Conservation (phyloP, 2,797 vertebrate species). For the Clarias platycephalus region DNA sequence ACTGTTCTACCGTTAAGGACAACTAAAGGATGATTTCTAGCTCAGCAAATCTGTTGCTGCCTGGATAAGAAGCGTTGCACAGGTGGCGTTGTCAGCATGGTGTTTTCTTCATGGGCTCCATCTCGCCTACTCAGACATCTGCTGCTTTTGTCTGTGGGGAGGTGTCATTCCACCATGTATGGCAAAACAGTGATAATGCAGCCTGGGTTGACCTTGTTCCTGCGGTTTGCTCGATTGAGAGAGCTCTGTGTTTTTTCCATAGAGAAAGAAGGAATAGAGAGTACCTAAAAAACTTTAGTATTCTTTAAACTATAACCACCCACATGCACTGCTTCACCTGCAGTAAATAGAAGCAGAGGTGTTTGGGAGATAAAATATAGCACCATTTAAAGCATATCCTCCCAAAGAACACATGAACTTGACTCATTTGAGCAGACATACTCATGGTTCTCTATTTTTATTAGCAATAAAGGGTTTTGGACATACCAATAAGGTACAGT, state of each 20-base stretch:
- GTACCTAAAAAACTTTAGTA: background rate
- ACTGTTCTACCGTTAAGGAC: background rate
- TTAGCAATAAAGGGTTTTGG: background rate
- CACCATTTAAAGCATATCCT: background rate
- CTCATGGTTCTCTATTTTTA: background rate
- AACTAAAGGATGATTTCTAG: conserved; percentile 24
- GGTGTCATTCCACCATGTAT: conserved; percentile 25
- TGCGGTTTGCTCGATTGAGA: conserved; percentile 17
- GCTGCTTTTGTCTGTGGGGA: conserved; percentile 49
- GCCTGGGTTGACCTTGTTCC: conserved; percentile 39
- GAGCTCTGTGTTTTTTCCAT: background rate
- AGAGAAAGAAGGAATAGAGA: background rate
- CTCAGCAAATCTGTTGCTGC: conserved; percentile 40
- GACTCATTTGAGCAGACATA: background rate
- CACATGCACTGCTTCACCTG: background rate
- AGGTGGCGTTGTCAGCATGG: conserved; percentile 56
- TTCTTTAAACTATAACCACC: background rate
- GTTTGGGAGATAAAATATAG: background rate
- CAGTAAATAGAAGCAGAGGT: background rate
- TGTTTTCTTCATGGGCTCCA: conserved; percentile 33
- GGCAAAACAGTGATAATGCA: conserved; percentile 50
- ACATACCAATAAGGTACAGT: background rate
- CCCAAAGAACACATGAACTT: background rate
- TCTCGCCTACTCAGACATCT: conserved; percentile 54
- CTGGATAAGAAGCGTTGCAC: conserved; percentile 44